Evolutionary conservation across 2,888 invertebrate species (phyloP).

Genomic region (Thumatha senex): DNA sequence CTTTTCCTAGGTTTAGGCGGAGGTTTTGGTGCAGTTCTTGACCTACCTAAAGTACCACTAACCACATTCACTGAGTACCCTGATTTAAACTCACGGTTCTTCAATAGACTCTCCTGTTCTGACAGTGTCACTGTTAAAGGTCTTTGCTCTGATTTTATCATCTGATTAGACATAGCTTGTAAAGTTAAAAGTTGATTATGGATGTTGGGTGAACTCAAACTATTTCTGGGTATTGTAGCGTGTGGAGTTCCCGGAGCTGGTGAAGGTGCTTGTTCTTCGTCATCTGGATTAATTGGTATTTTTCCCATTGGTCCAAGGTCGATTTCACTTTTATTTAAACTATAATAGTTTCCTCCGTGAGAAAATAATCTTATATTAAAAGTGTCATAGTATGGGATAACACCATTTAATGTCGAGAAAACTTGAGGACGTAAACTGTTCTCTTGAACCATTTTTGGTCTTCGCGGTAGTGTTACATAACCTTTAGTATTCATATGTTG

Average conservation of each 20-base stretch:
- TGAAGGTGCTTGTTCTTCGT: slow-evolving; percentile 79
- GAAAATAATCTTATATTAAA: slow-evolving; percentile 93
- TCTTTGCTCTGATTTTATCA: slow-evolving; percentile 61
- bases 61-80: slow-evolving; percentile 65
- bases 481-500: slow-evolving; percentile 87
- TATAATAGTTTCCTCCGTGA: slow-evolving; percentile 89
- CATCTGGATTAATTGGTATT: slow-evolving; percentile 75
- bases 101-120: slow-evolving; percentile 62
- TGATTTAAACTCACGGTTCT: slow-evolving; percentile 55
- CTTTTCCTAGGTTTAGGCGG: slow-evolving; percentile 92
- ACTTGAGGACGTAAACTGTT: slow-evolving; percentile 69
- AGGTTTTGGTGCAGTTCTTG: slow-evolving; percentile 87
- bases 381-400: slow-evolving; percentile 88
- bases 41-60: slow-evolving; percentile 61
- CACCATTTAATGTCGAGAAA: slow-evolving; percentile 71
- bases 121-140: slow-evolving; percentile 65
- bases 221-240: slow-evolving; percentile 71
- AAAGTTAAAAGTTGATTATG: slow-evolving; percentile 75
- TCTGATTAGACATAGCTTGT: slow-evolving; percentile 63
- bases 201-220: slow-evolving; percentile 80
- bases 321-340: slow-evolving; percentile 88
- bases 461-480: slow-evolving; percentile 93
- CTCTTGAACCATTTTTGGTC: slow-evolving; percentile 87
- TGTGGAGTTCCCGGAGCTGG: slow-evolving; percentile 81
- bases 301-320: slow-evolving; percentile 80